Evolutionary conservation across 2,797 vertebrate genomes (phyloP).

Genomic region (Paedocypris micromegethes): DNA sequence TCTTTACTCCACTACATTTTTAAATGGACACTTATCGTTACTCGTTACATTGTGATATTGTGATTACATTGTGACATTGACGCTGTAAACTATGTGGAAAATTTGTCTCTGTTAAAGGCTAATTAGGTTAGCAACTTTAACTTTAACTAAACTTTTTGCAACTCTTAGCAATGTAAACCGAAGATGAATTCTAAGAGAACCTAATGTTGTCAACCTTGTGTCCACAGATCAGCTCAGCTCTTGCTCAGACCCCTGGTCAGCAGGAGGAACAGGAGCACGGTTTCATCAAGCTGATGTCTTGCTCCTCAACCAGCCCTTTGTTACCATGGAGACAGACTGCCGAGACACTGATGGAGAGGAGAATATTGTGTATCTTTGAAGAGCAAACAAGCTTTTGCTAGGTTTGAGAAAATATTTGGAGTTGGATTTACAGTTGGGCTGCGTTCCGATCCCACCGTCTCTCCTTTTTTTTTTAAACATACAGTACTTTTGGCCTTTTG

Average conservation of each 20-base stretch:
- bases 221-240: slow-evolving; percentile 50
- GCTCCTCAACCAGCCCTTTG: slow-evolving; percentile 55
- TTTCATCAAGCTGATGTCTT: slow-evolving; percentile 53
- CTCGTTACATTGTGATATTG: too few species aligned
- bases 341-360: slow-evolving; percentile 70
- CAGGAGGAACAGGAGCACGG: slow-evolving; percentile 48
- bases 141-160: too few species aligned
- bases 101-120: too few species aligned
- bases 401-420: slow-evolving; percentile 7
- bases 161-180: too few species aligned
- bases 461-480: not conserved
- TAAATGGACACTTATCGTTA: too few species aligned
- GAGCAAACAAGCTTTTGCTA: slow-evolving; percentile 1
- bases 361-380: slow-evolving; percentile 74
- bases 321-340: slow-evolving; percentile 65
- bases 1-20: too few species aligned
- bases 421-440: slow-evolving; percentile 14
- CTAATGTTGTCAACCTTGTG: slow-evolving; percentile 7
- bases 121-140: too few species aligned
- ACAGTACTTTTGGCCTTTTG: slow-evolving; percentile 10
- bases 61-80: too few species aligned
- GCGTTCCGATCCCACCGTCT: not conserved
- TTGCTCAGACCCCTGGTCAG: slow-evolving; percentile 56
- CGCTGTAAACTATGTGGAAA: too few species aligned
- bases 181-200: too few species aligned